Conservation (phyloP, 2,888 invertebrate species). For the Zaprionus bogoriensis region DNA sequence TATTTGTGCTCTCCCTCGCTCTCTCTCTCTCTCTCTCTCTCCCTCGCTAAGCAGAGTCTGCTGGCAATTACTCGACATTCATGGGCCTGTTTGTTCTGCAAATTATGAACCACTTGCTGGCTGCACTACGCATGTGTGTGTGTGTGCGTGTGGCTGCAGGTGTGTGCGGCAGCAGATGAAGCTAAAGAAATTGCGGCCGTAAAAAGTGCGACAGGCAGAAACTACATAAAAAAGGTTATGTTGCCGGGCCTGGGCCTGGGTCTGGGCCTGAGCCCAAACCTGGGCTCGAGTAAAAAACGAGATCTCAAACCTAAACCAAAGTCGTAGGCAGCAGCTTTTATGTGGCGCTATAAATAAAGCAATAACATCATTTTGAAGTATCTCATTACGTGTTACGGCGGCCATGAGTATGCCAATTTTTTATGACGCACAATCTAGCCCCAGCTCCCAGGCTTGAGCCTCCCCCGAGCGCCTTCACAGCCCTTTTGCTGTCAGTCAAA, state of each 20-base stretch:
- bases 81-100: neutral
- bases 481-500: slow-evolving; percentile 7
- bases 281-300: slow-evolving; percentile 15
- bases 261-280: too few species aligned
- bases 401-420: slow-evolving; percentile 64
- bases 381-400: slow-evolving; percentile 75
- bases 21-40: too few species aligned
- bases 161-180: slow-evolving; percentile 16
- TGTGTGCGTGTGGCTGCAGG: slow-evolving; percentile 22
- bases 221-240: slow-evolving; percentile 59
- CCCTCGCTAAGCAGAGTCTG: slow-evolving; percentile 1
- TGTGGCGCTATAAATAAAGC: slow-evolving; percentile 72
- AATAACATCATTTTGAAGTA: slow-evolving; percentile 79
- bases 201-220: slow-evolving; percentile 49
- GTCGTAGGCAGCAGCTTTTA: slow-evolving; percentile 48
- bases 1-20: neutral
- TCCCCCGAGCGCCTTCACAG: neutral
- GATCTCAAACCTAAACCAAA: slow-evolving; percentile 30
- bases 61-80: slow-evolving; percentile 21
- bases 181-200: slow-evolving; percentile 36
- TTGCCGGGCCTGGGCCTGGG: too few species aligned
- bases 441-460: neutral
- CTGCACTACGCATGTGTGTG: slow-evolving; percentile 15
- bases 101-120: slow-evolving; percentile 28
- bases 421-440: slow-evolving; percentile 47